Evolutionary conservation across 2,113 vertebrate genomes (phyloP), one percentile per base, ranked within the genome.

Genomic region (Podarcis raffonei): DNA sequence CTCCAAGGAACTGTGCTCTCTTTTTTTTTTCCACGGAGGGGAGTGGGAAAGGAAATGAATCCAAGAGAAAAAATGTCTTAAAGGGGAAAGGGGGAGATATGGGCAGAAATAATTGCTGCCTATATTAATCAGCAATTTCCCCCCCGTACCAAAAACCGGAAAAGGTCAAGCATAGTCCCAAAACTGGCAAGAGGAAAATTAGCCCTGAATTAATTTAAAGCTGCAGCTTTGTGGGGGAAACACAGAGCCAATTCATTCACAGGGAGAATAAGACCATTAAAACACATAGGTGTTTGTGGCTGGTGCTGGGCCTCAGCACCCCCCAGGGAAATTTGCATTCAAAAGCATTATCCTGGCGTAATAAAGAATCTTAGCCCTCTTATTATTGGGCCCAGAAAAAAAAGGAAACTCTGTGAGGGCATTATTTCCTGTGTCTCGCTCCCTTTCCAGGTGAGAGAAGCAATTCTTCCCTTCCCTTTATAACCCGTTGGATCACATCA

Each of bases 171-270:
- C 90, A 32, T 16, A 86, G 91, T 75, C 59, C 90, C 35, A 0
- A 7, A 93, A 92, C 79, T 12, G 82, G 86, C 90, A 90, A 93
- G 91, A 79, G 91, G 87, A 92, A 95, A 94, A 96, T 90, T 85
- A 95, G 90, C 91, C 91, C 87, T 89, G 88, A 69, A 91, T 91
- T 95, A 95, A 95, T 93, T 94, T 91, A 93, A 72, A 57, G 92
- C 74, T 57, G 81, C 89, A 88, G 92, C 68, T 85, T 86, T 35
- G 4, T 42, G 6, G 48, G 90, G 91, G 48, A 53, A 95, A 95
- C 93, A 93, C 91, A 93, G 89, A 78, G 80, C 82, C 89, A 89
- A 93, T 95, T 95, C 92, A 94, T 89, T 91, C 91, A 75, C 91
- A 92, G 90, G 89, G 87, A 94, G 92, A 94, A 91, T 0, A 69